These are phyloP conservation scores for Mobula hypostoma DNA, from an alignment of 2,113 vertebrate species.

Conservation along the genomic window DNA sequence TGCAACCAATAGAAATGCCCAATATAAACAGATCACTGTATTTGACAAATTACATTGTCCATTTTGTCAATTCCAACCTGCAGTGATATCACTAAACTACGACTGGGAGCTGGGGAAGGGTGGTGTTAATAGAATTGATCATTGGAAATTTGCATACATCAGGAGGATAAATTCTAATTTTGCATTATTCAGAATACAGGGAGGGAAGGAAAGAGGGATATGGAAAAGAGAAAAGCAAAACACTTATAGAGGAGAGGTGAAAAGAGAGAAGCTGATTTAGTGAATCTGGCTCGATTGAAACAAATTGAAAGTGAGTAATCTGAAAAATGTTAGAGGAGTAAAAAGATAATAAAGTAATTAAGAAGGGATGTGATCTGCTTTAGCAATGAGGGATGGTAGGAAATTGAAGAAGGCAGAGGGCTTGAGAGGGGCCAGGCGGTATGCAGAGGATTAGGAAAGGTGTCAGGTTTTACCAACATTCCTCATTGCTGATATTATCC, in stretches of 20 bases:
- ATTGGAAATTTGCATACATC: background rate
- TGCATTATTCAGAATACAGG: background rate
- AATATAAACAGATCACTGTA: slow-evolving; percentile 52
- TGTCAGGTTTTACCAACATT: background rate
- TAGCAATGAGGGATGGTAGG: background rate
- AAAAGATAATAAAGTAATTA: background rate
- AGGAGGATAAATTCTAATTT: background rate
- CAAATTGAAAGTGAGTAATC: background rate
- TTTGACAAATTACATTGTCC: background rate
- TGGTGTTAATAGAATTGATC: background rate
- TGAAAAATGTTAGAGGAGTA: background rate
- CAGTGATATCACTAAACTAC: background rate
- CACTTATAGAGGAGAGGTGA: background rate
- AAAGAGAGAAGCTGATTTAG: background rate
- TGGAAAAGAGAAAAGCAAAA: background rate
- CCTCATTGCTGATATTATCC: background rate
- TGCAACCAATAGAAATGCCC: slow-evolving; percentile 92
- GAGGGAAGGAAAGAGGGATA: background rate
- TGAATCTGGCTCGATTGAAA: background rate
- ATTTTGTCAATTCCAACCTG: background rate
- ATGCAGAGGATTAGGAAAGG: background rate
- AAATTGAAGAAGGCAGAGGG: background rate
- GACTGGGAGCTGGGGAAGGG: background rate
- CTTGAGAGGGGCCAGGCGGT: background rate
- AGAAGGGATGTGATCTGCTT: background rate